Evolutionary conservation across 2,888 invertebrate species (phyloP).

Genomic region (Lissocephala sabroskyi): DNA sequence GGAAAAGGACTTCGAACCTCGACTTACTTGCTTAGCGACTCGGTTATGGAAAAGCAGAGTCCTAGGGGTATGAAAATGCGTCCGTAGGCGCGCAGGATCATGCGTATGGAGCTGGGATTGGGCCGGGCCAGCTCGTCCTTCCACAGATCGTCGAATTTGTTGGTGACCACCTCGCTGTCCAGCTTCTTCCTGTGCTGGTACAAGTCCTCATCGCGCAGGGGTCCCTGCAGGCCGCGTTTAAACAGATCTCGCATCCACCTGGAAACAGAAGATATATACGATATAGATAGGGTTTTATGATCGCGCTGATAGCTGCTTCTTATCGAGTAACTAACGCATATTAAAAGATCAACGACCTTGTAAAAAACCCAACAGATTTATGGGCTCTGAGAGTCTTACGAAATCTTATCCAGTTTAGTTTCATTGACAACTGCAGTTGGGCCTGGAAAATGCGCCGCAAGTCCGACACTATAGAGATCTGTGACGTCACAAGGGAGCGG

Average conservation of each 20-base stretch:
- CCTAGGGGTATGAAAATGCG: constrained; percentile 63
- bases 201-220: constrained; percentile 75
- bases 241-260: constrained; percentile 74
- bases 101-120: constrained; percentile 73
- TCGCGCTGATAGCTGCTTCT: too few relatives aligned
- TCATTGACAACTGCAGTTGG: too few relatives aligned
- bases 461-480: too few relatives aligned
- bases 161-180: constrained; percentile 73
- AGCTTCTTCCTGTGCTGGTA: constrained; percentile 74
- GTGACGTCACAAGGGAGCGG: too few relatives aligned
- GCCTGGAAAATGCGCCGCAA: too few relatives aligned
- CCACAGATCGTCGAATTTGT: constrained; percentile 72
- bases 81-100: constrained; percentile 73
- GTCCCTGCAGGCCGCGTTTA: constrained; percentile 73
- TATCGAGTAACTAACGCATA: too few relatives aligned
- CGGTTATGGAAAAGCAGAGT: constrained; percentile 57
- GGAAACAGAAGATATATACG: constrained; percentile 23
- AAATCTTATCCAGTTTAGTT: too few relatives aligned
- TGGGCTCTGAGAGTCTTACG: too few relatives aligned
- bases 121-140: constrained; percentile 65
- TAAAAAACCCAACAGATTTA: too few relatives aligned
- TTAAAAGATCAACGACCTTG: too few relatives aligned
- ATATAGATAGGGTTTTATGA: too few relatives aligned
- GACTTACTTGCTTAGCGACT: constrained; percentile 67
- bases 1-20: background rate